phyloP scores from a whole-genome alignment of 2,797 vertebrate genomes.

The Emydoidea blandingii region DNA sequence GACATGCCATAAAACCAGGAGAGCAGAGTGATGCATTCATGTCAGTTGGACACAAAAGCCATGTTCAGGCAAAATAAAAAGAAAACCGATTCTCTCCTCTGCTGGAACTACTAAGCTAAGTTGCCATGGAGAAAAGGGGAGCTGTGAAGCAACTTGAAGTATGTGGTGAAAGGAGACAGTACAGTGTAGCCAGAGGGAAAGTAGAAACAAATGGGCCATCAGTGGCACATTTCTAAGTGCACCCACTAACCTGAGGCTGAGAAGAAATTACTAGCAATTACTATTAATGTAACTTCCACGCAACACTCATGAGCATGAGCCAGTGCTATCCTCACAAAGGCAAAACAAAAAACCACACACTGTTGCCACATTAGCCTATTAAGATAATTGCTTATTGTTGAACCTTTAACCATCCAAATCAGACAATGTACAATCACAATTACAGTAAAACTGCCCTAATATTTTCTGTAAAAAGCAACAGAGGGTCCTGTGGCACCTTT shows the following conservation, averaged over 20 bases:
- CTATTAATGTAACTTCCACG: conserved; percentile 71
- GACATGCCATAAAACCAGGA: background rate
- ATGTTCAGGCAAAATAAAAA: background rate
- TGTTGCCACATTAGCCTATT: conserved; percentile 65
- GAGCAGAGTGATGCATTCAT: background rate
- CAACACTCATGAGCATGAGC: conserved; percentile 56
- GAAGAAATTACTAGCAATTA: conserved; percentile 75
- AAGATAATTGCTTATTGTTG: conserved; percentile 59
- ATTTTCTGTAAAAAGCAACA: conserved; percentile 22
- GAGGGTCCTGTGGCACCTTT: no score
- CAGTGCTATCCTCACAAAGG: conserved; percentile 67
- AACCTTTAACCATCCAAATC: conserved; percentile 65
- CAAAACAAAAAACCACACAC: conserved; percentile 69
- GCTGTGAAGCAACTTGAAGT: conserved; percentile 81
- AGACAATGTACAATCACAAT: conserved; percentile 53
- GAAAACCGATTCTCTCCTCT: conserved; percentile 79
- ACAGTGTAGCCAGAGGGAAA: conserved; percentile 65
- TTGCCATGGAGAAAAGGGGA: conserved; percentile 92
- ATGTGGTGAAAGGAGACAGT: conserved; percentile 77
- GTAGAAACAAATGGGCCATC: conserved; percentile 79
- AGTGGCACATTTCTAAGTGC: conserved; percentile 43
- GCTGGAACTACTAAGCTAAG: conserved; percentile 83
- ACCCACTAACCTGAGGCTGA: conserved; percentile 72
- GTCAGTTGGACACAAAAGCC: background rate
- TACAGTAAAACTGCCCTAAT: conserved; percentile 50